phyloP scores from a whole-genome alignment of 2,797 vertebrate species.

The Lithobates sylvaticus region DNA sequence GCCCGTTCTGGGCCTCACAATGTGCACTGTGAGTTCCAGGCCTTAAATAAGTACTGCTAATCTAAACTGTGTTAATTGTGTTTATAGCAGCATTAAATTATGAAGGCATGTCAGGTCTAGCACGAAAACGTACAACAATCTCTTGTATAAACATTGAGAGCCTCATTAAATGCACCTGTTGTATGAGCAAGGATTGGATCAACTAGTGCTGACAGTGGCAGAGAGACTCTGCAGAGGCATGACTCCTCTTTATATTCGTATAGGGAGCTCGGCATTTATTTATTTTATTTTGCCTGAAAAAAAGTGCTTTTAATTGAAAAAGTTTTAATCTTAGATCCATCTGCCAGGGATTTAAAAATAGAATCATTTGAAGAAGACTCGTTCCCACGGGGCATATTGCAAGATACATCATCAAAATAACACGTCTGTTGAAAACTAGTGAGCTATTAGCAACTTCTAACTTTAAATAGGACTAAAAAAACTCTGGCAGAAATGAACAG shows the following conservation, averaged over 20 bases:
- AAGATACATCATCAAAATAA: constrained; percentile 61
- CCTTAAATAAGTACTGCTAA: neutral
- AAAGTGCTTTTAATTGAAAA: constrained; percentile 59
- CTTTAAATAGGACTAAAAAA: constrained; percentile 55
- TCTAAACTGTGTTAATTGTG: constrained; percentile 1
- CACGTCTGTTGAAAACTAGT: constrained; percentile 62
- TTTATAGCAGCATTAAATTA: neutral
- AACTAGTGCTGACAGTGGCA: neutral
- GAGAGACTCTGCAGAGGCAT: neutral
- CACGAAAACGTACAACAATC: neutral
- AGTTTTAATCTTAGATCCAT: constrained; percentile 60
- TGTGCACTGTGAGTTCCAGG: neutral
- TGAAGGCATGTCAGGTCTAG: neutral
- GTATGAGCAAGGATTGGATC: neutral
- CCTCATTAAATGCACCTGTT: constrained; percentile 3
- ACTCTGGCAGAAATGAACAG: constrained; percentile 51
- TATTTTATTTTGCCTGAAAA: constrained; percentile 49
- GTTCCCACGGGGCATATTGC: constrained; percentile 61
- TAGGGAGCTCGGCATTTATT: constrained; percentile 24
- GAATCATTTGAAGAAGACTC: constrained; percentile 61
- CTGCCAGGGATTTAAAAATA: constrained; percentile 60
- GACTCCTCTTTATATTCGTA: neutral
- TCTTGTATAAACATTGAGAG: neutral
- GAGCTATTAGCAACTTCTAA: constrained; percentile 60
- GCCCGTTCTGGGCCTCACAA: neutral